Conservation (phyloP, 2,797 vertebrate species). For the Perodicticus potto region DNA sequence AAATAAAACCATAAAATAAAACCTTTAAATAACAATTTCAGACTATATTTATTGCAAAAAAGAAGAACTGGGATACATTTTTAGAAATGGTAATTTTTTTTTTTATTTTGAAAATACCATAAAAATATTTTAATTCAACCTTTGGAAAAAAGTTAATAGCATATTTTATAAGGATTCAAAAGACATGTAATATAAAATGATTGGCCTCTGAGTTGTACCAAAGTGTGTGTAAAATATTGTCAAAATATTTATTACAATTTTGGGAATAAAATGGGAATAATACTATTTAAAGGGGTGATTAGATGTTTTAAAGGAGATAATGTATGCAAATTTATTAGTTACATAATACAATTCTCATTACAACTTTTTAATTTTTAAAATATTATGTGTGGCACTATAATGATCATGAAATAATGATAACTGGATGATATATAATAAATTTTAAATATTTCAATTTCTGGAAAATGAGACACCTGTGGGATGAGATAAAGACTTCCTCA, state of each 20-base stretch:
- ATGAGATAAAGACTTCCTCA: background rate
- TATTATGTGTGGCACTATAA: background rate
- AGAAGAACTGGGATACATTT: background rate
- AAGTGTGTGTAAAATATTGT: slow-evolving; percentile 5
- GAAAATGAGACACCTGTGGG: slow-evolving; percentile 1
- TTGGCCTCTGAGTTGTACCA: background rate
- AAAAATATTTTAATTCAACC: background rate
- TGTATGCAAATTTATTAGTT: background rate
- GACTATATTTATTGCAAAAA: background rate
- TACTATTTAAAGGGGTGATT: background rate
- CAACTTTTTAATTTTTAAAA: background rate
- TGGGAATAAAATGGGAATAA: background rate
- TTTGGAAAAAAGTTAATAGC: background rate
- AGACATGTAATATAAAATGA: background rate
- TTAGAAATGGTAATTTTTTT: background rate
- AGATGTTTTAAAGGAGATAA: slow-evolving; percentile 32
- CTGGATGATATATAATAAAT: background rate
- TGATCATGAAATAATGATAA: slow-evolving; percentile 33
- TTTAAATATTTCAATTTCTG: slow-evolving; percentile 40
- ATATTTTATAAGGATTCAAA: slow-evolving; percentile 13
- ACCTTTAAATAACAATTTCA: slow-evolving; percentile 35
- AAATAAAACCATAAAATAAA: slow-evolving; percentile 34
- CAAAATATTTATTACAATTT: slow-evolving; percentile 44
- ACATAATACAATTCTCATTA: background rate
- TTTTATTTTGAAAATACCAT: background rate